phyloP scores from a whole-genome alignment of 2,113 vertebrate genomes.

The Nycticorax nycticorax region DNA sequence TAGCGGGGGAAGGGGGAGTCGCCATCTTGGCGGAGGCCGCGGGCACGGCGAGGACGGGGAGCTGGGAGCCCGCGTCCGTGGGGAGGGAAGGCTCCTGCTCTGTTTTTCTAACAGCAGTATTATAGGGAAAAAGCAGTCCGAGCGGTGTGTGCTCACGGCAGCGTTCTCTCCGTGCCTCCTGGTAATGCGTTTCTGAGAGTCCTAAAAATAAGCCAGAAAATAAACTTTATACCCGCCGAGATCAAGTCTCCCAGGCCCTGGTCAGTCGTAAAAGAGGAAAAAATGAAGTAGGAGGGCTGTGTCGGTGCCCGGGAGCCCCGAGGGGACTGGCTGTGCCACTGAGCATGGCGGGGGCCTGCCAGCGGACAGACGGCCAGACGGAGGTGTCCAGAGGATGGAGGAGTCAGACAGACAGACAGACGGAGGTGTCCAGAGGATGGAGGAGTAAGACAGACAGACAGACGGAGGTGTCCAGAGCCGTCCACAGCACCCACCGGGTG shows the following conservation, averaged over 20 bases:
- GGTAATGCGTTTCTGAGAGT: rapidly evolving
- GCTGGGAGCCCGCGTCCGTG: rapidly evolving
- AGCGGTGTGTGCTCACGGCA: rapidly evolving
- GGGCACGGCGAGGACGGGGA: rapidly evolving
- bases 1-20: rapidly evolving
- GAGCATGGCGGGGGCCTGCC: background rate
- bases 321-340: background rate
- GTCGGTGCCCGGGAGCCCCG: background rate
- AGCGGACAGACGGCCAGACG: rapidly evolving
- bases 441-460: too few relatives aligned
- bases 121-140: too few relatives aligned
- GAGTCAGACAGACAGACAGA: background rate
- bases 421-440: too few relatives aligned
- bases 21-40: rapidly evolving
- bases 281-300: too few relatives aligned
- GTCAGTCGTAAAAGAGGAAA: background rate
- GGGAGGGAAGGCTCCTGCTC: rapidly evolving
- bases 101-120: rapidly evolving
- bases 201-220: background rate
- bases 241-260: background rate
- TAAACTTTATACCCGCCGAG: background rate
- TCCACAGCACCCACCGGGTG: rapidly evolving
- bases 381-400: rapidly evolving
- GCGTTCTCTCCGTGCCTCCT: rapidly evolving
- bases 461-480: background rate